Evolutionary conservation across 2,797 vertebrate species (phyloP), one percentile per base, ranked within the genome.

Genomic region (Xyrichtys novacula): DNA sequence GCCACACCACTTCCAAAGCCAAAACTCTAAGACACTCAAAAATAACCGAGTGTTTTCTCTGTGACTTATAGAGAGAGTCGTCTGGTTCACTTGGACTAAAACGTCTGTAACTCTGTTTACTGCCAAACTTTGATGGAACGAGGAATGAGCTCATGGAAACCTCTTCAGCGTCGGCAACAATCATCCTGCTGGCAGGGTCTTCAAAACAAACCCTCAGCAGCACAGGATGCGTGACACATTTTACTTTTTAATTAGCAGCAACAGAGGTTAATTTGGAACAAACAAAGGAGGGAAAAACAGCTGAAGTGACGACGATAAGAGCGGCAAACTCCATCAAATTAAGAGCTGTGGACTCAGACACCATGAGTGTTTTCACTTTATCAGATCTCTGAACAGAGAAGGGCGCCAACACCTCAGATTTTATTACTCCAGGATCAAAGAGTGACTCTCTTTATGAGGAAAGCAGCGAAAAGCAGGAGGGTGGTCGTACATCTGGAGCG

Each of bases 231-330:
- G 5, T 40, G 25, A 42, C 40, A 57, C 36, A 19, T 66, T 61
- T 57, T 2, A 62, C 25, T 52, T 48, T 19, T 46, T 54, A 54
- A 68, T 68, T 29, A 64, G 36, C 11, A n/a, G 44, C 44, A 36
- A 10, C 28, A 43, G 56, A 57, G 22, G 54, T 57, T 62, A 23
- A 62, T 59, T 46, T 53, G 15, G 16, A 55, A 44, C 11, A 31
- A 59, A 29, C 44, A 28, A 46, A 26, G 15, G 29, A 9, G n/a
- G n/a, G 52, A 59, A 61, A 23, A 19, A 36, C 16, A 49, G 32
- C 39, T 60, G 49, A 62, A 39, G 26, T 38, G 31, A 53, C 31
- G 7, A 54, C 1, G 46, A 63, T 65, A 44, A 64, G 50, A 68
- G 31, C 8, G 7, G 40, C 50, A 31, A 26, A 53, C 60, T 3